Conservation (phyloP, 2,113 vertebrate genomes). For the Reinhardtius hippoglossoides region DNA sequence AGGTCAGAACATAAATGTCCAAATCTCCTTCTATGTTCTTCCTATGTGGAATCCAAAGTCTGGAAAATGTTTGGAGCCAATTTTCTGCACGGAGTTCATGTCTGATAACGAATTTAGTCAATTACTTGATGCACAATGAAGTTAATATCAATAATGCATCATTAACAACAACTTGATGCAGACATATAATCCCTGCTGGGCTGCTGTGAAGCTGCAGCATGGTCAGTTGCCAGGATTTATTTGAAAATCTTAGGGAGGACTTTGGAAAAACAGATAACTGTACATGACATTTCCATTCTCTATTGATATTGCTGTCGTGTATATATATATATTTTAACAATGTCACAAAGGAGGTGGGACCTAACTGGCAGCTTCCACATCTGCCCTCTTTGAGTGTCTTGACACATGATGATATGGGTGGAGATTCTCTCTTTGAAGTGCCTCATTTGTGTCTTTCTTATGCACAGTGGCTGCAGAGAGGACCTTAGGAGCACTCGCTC, state of each 20-base stretch:
- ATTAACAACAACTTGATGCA: background rate
- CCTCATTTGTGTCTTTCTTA: constrained; percentile 62
- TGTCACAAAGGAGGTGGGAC: constrained; percentile 53
- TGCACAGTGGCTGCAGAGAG: constrained; percentile 60
- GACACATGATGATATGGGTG: constrained; percentile 66
- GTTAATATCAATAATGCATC: background rate
- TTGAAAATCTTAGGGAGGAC: constrained; percentile 3
- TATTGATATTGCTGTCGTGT: constrained; percentile 57
- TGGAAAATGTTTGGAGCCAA: background rate
- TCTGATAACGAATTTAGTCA: too few relatives aligned
- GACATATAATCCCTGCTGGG: background rate
- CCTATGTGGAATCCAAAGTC: background rate
- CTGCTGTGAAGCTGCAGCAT: background rate
- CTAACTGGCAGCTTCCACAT: constrained; percentile 54
- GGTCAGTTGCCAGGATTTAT: background rate
- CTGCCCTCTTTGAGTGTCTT: constrained; percentile 27
- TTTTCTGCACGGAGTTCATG: background rate
- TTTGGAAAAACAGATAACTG: background rate
- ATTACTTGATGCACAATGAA: background rate
- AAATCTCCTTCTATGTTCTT: background rate
- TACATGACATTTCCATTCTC: constrained; percentile 12
- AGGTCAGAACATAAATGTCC: too few relatives aligned
- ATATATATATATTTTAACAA: constrained; percentile 41
- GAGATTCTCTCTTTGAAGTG: constrained; percentile 64
- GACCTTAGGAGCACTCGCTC: constrained; percentile 51